Percentiles rank a stretch among this genome's conserved stretches.
Conservation (phyloP, 2,113 vertebrate genomes). For the Fukomys damarensis region DNA sequence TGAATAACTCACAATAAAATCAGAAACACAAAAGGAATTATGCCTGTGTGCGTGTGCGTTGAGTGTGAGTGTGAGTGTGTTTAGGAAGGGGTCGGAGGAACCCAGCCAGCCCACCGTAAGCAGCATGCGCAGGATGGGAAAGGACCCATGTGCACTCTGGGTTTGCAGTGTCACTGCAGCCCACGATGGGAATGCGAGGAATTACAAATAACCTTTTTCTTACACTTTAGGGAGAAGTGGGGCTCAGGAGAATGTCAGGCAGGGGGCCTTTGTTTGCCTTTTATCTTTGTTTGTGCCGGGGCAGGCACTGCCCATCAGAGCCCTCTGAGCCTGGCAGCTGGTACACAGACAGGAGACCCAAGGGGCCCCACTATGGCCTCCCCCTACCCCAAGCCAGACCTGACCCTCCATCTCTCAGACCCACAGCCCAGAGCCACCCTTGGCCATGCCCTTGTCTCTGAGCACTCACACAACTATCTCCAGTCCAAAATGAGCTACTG, state of each 20-base stretch:
- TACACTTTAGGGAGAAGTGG: background rate
- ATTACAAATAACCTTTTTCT: background rate
- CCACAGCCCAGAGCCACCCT: background rate
- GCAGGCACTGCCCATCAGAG: background rate
- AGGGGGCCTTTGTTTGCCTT: background rate
- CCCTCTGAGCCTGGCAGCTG: background rate
- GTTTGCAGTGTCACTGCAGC: background rate
- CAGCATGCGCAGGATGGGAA: background rate
- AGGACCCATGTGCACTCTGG: background rate
- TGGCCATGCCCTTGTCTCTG: no score
- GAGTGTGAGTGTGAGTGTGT: background rate
- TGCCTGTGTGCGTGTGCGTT: no score
- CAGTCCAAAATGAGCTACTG: background rate
- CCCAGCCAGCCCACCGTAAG: no score
- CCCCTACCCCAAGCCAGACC: background rate
- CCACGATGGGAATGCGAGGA: background rate
- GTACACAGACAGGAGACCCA: no score
- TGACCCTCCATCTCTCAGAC: background rate
- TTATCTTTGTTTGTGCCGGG: background rate
- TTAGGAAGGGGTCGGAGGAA: background rate
- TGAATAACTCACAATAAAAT: background rate
- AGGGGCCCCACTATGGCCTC: background rate
- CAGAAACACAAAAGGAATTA: background rate
- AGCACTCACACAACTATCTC: rapidly evolving
- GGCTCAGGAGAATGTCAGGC: background rate